Evolutionary conservation across 2,888 invertebrate genomes (phyloP).

Genomic region (Amphipyra berbera): DNA sequence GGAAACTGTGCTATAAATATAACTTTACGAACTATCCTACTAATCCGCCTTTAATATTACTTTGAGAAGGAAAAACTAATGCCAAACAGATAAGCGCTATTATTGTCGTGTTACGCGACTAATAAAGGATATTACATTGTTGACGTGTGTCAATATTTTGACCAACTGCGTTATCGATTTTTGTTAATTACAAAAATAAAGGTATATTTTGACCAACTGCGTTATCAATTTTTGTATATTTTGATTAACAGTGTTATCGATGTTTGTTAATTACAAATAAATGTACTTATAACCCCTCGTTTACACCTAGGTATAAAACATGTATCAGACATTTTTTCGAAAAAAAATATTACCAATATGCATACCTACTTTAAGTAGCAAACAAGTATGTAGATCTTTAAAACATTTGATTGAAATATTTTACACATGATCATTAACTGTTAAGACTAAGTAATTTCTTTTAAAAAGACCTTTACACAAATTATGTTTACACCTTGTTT

Average conservation of each 20-base stretch:
- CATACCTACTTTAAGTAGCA: too few relatives aligned
- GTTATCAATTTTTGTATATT: neutral
- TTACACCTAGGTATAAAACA: too few relatives aligned
- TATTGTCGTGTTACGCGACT: slow-evolving; percentile 3
- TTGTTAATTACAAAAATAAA: neutral
- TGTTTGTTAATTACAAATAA: neutral
- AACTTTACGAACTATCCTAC: neutral
- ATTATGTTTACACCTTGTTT: too few relatives aligned
- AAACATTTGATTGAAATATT: too few relatives aligned
- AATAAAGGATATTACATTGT: slow-evolving; percentile 4
- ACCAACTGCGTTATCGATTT: neutral
- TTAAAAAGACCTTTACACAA: too few relatives aligned
- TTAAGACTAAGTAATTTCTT: too few relatives aligned
- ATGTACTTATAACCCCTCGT: too few relatives aligned
- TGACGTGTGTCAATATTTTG: slow-evolving; percentile 1
- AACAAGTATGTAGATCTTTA: too few relatives aligned
- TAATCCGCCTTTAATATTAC: slow-evolving; percentile 1
- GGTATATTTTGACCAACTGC: neutral
- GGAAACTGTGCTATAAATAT: neutral
- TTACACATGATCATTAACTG: too few relatives aligned
- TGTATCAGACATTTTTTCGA: too few relatives aligned
- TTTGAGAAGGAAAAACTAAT: slow-evolving; percentile 1
- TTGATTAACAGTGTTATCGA: neutral
- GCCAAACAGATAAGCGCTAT: neutral
- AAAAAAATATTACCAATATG: too few relatives aligned